Evolutionary conservation across 2,888 invertebrate species (phyloP), one percentile per base, ranked within the genome.

Genomic region (Noctua fimbriata): DNA sequence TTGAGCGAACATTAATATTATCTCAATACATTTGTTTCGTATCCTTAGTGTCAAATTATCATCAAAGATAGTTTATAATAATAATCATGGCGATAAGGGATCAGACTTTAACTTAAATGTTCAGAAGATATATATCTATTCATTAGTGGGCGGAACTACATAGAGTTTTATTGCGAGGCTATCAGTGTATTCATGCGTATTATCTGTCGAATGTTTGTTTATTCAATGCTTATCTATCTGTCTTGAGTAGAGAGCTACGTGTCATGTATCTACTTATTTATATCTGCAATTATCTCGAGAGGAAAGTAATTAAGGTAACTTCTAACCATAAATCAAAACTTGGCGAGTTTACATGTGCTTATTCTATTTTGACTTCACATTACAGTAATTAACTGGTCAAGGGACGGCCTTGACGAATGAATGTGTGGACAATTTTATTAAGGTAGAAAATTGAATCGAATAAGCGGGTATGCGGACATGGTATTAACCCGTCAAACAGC

Each of bases 391-490:
- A 87, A 49, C 2, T 41, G 77, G 63, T 79, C 49, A 67, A 76
- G 52, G 47, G 49, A 65, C 44, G 24, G 18, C 32, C n/a, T 69
- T 71, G 78, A 88, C 77, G 91, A 92, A 93, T 92, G 86, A 88
- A 92, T 92, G 90, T 91, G 89, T 90, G 86, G 82, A 88, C 88
- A 90, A 93, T 92, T 92, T 92, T 87, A 91, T 90, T 87, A 89
- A 87, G 87, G 83, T 91, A 90, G 84, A 84, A 93, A 93, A 95
- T 94, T 94, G 92, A 94, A 92, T 95, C 81, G 90, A 94, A 94
- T 92, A 91, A 91, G 88, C 88, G 89, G 91, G 89, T 90, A 89
- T 90, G 88, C 87, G 91, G 88, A 90, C 81, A 79, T 90, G 87
- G 86, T 89, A 90, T 91, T 91, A 91, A 89, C 91, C 90, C 90